Percentiles rank a stretch among this genome's conserved stretches.
Evolutionary conservation across 2,113 vertebrate species (phyloP).

Genomic region (Aegotheles bennettii): DNA sequence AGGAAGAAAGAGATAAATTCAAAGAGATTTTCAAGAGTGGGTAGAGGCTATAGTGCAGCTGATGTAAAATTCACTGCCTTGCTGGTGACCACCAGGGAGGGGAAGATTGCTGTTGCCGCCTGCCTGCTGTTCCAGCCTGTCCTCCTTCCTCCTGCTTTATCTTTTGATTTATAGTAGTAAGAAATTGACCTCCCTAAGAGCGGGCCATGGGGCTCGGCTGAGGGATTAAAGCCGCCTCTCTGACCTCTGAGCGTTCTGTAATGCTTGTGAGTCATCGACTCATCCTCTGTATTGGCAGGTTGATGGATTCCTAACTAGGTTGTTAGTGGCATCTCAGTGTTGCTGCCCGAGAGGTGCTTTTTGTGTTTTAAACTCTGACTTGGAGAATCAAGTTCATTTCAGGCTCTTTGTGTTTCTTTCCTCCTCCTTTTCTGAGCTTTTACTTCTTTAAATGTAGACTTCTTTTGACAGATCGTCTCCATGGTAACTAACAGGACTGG

Average conservation of each 20-base stretch:
- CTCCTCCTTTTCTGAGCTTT: conserved; percentile 53
- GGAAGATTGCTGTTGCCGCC: neutral
- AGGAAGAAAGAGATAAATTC: neutral
- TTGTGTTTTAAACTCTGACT: conserved; percentile 50
- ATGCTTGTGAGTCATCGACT: conserved; percentile 12
- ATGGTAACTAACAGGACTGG: conserved; percentile 48
- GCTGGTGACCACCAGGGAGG: neutral
- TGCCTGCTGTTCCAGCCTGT: neutral
- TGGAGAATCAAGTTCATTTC: conserved; percentile 59
- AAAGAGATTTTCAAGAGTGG: neutral
- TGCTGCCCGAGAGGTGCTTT: conserved; percentile 1
- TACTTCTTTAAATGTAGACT: conserved; percentile 41
- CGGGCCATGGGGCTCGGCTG: neutral
- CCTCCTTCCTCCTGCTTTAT: neutral
- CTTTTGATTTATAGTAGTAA: neutral
- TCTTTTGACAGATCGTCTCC: conserved; percentile 59
- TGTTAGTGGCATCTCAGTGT: conserved; percentile 13
- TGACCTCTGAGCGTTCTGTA: neutral
- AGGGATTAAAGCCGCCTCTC: neutral
- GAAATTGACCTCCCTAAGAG: neutral
- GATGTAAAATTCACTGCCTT: neutral
- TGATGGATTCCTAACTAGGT: conserved; percentile 33
- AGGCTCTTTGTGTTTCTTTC: conserved; percentile 53
- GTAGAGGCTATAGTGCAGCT: neutral
- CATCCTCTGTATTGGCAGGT: conserved; percentile 25